Evolutionary conservation across 1,140 invertebrate genomes (phyloP).

Genomic region (Drosophila truncata): DNA sequence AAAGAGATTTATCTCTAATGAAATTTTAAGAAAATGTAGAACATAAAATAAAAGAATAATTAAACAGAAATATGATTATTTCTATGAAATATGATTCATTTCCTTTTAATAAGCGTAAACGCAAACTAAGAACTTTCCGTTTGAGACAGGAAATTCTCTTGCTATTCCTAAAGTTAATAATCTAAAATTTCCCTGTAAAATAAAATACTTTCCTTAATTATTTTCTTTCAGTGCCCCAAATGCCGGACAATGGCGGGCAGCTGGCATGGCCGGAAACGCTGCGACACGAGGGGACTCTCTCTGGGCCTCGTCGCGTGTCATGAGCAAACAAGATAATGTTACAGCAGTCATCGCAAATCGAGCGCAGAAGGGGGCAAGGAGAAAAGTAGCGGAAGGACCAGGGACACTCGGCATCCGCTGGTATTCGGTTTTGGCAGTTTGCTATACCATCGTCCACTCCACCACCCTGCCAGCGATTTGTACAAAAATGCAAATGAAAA

Average conservation of each 20-base stretch:
- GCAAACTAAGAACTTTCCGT: too few relatives aligned
- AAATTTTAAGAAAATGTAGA: too few relatives aligned
- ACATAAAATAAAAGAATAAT: too few relatives aligned
- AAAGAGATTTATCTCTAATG: too few relatives aligned
- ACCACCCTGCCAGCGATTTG: slow-evolving; percentile 32
- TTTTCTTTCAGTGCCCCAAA: slow-evolving; percentile 28
- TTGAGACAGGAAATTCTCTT: too few relatives aligned
- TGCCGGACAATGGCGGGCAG: slow-evolving; percentile 52
- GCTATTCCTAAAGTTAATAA: neutral
- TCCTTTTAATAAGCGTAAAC: too few relatives aligned
- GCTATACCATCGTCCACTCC: slow-evolving; percentile 7
- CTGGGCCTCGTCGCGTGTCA: slow-evolving; percentile 69
- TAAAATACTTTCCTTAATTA: neutral
- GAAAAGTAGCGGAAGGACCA: slow-evolving; percentile 9
- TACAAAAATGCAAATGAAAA: slow-evolving; percentile 80
- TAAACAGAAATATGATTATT: too few relatives aligned
- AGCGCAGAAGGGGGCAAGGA: slow-evolving; percentile 5
- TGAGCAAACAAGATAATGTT: slow-evolving; percentile 83
- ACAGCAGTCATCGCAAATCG: slow-evolving; percentile 77
- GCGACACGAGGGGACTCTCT: slow-evolving; percentile 22
- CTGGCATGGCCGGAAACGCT: slow-evolving; percentile 23
- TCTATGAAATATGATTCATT: too few relatives aligned
- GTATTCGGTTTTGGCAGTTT: slow-evolving; percentile 48
- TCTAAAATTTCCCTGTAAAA: neutral
- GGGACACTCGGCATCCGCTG: slow-evolving; percentile 18